Conservation (phyloP, 2,113 vertebrate species). For the Lipophrys pholis region DNA sequence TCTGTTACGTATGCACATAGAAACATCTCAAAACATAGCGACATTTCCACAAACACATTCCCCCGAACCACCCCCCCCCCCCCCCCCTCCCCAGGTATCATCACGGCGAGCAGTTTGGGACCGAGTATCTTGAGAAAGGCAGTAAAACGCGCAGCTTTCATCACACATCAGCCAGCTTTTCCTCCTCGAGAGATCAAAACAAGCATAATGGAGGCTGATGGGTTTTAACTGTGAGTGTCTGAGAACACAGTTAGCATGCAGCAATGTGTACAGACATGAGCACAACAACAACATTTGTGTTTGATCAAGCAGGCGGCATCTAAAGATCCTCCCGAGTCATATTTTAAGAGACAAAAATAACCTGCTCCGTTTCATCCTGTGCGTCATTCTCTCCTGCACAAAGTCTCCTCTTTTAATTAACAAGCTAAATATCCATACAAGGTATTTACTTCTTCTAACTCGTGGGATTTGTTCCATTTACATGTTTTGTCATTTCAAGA, state of each 20-base stretch:
- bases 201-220: constrained; percentile 47
- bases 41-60: constrained; percentile 23
- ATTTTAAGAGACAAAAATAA: background rate
- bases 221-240: constrained; percentile 27
- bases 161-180: constrained; percentile 34
- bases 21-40: constrained; percentile 31
- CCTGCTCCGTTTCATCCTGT: background rate
- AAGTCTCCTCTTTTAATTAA: background rate
- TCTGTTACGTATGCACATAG: constrained; percentile 28
- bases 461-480: background rate
- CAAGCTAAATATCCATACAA: background rate
- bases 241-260: background rate
- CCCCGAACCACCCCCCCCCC: no score
- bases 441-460: background rate
- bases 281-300: constrained; percentile 11
- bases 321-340: constrained; percentile 10
- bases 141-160: constrained; percentile 50
- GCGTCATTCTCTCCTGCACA: background rate
- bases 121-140: no score
- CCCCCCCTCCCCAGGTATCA: no score
- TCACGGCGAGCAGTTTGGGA: no score
- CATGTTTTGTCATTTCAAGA: no score
- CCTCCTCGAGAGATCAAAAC: constrained; percentile 45
- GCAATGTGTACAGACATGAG: background rate
- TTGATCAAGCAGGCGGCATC: constrained; percentile 14